A percentile compares a stretch with the other conserved stretches of the same genome.
These are phyloP conservation scores for Ornithoptera alexandrae DNA, from an alignment of 2,888 invertebrate genomes.

Conservation along the genomic window DNA sequence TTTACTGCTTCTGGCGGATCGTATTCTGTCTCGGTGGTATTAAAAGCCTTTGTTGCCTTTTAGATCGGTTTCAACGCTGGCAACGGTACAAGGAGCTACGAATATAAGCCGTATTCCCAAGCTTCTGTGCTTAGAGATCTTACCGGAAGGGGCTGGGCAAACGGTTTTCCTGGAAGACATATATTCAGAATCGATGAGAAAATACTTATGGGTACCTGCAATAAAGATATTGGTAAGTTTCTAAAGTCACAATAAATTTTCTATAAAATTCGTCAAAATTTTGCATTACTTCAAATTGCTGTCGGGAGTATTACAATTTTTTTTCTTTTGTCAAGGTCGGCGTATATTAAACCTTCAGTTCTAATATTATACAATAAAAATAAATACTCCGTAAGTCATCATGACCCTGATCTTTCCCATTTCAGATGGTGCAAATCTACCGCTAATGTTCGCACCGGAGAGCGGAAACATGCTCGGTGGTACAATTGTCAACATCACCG, in stretches of 20 bases:
- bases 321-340: no score
- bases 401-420: no score
- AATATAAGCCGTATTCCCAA: constrained; percentile 95
- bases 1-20: no score
- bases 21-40: no score
- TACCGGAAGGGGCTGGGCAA: constrained; percentile 91
- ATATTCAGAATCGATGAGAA: constrained; percentile 97
- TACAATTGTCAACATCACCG: constrained; percentile 96
- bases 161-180: constrained; percentile 93
- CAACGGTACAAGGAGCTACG: constrained; percentile 93
- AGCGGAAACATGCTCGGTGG: constrained; percentile 99
- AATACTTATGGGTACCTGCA: constrained; percentile 95
- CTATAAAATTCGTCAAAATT: not conserved
- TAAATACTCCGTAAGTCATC: no score
- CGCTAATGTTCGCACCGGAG: constrained; percentile 94
- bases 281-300: no score
- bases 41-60: constrained; percentile 23
- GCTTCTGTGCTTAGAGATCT: constrained; percentile 90
- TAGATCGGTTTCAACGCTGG: constrained; percentile 98
- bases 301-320: no score
- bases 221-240: constrained; percentile 88
- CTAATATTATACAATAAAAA: no score
- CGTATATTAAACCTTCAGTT: no score
- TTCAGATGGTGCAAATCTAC: constrained; percentile 88
- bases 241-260: not conserved